Conservation (phyloP, 2,797 vertebrate species). For the Ambastaia sidthimunki region DNA sequence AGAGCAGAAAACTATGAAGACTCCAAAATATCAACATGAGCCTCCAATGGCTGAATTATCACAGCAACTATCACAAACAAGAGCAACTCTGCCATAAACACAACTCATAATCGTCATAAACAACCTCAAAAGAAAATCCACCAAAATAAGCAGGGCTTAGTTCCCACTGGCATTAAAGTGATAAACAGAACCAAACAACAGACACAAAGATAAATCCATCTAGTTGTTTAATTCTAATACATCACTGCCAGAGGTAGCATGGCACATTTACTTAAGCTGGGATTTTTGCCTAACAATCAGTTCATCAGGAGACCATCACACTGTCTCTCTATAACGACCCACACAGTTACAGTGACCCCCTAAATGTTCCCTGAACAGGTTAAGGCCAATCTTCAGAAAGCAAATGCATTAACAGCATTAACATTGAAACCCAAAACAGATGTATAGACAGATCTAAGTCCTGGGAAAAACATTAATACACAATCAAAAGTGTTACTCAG, state of each 20-base stretch:
- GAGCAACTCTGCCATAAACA: slow-evolving; percentile 5
- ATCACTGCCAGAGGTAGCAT: slow-evolving; percentile 41
- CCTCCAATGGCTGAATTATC: slow-evolving; percentile 14
- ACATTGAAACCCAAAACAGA: background rate
- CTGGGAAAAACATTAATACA: background rate
- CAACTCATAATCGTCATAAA: slow-evolving; percentile 4
- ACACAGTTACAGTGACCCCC: slow-evolving; percentile 1
- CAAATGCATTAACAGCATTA: slow-evolving; percentile 13
- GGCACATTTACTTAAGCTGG: slow-evolving; percentile 50
- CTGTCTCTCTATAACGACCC: slow-evolving; percentile 3
- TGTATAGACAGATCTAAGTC: background rate
- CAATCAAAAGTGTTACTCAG: background rate
- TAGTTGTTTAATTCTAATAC: slow-evolving; percentile 43
- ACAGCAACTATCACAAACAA: slow-evolving; percentile 28
- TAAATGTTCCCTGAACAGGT: background rate
- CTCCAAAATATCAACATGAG: slow-evolving; percentile 2
- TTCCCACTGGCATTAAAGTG: slow-evolving; percentile 25
- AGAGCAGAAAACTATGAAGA: background rate
- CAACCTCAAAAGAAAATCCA: slow-evolving; percentile 49
- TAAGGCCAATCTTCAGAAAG: background rate
- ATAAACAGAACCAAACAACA: slow-evolving; percentile 36
- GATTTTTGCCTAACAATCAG: slow-evolving; percentile 55
- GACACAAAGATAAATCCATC: slow-evolving; percentile 12
- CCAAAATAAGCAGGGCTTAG: slow-evolving; percentile 38
- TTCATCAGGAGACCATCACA: slow-evolving; percentile 39